Base-by-base conservation (phyloP, 23 tunicate genomes). In the Aplidium turbinatum region DNA sequence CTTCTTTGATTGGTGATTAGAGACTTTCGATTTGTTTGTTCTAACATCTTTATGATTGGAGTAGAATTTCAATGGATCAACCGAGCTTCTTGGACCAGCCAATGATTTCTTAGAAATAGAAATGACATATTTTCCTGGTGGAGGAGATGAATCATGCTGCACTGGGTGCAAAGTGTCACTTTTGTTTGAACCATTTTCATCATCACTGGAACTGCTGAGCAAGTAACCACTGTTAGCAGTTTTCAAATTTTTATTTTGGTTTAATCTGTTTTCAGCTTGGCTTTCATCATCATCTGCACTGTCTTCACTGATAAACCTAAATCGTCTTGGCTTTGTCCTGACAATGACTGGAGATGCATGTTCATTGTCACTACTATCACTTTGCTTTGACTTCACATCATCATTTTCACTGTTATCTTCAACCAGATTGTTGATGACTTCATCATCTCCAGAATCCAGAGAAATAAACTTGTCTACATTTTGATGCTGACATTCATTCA, bases 131-230 rank as follows among this genome's bases (percentile, higher is more conserved):
- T 70, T 70, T 26, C 27, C 27, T 6, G 36, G 16, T 27, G 68
- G 7, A 5, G 31, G 3, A 16, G 50, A 5, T 54, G 20, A 25
- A 54, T 54, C 61, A 54, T 5, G 5, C 21, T 54, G 19, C 13
- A 16, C 50, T 35, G 52, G 4, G 21, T 11, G 9, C 4, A 38
- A 4, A 6, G 5, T 36, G 4, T 35, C 35, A 20, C 51, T 4
- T 7, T 35, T 13, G 26, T 23, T 7, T 35, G 25, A 22, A 3
- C 3, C 51, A 6, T n/a, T 16, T 47, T 70, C 76, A 3, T 70
- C 76, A 4, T 70, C 76, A 47, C 58, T 47, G 22, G 76, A 70
- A 27, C 76, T 70, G 35, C 76, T 70, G 11, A 70, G 58, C 58
- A 46, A 58, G 23, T 65, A 65, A 35, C 3, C 50, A n/a, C n/a